Base-by-base conservation (phyloP, 2,113 vertebrate species). In the Fukomys damarensis region DNA sequence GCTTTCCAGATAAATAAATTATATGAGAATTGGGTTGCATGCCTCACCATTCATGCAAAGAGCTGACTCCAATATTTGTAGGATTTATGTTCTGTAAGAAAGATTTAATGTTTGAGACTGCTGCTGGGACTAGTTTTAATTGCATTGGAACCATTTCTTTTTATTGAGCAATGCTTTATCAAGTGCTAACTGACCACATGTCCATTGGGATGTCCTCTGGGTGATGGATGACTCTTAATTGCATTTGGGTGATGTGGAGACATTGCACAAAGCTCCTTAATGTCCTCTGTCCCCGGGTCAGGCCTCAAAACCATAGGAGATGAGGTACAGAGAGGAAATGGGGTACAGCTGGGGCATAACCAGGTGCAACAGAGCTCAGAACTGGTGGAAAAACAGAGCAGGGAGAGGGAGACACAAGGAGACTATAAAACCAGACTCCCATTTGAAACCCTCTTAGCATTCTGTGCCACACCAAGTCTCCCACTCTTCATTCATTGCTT, bases 91-190 rank as follows among this genome's bases (percentile, higher is more conserved):
- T 95, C 87, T 56, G 68, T 30, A 38, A 93, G 80, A 41, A 97
- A 91, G 95, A 90, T 93, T 93, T 96, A 74, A 68, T 52, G 66
- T 80, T 96, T 59, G 89, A 92, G 89, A n/a, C 5, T 32, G 35
- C 96, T 92, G 68, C 87, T 95, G 89, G 81, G 81, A 88, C 89
- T 84, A 46, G 56, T 92, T 96, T 92, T 76, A 95, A 96, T 96
- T 93, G 91, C 32, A 70, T 41, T 70, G 74, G 86, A 90, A 68
- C 52, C 63, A 17, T 91, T 96, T 95, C 81, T 90, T 93, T 81
- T 72, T 80, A 76, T 65, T 43, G 94, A 95, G 93, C 83, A 63
- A 80, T 24, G 2, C 54, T 92, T 91, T 94, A 65, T 93, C 92
- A 84, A 86, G 28, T 83, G 95, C 83, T 83, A 89, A 91, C 77